phyloP scores from a whole-genome alignment of 2,797 vertebrate species.

The Pyrocephalus nanus region DNA sequence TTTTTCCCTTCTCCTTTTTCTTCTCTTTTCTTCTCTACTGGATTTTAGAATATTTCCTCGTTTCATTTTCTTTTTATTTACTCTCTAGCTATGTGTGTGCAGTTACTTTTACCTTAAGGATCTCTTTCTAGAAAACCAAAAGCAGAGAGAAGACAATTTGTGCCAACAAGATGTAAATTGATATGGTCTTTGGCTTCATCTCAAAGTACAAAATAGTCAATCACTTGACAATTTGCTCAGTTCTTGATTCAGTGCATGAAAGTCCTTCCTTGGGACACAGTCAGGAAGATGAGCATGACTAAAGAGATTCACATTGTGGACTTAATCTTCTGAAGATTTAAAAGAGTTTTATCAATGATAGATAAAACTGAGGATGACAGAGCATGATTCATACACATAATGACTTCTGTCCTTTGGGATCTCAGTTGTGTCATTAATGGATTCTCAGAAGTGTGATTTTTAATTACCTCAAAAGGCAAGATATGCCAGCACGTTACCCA shows the following conservation, averaged over 20 bases:
- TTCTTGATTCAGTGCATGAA: not conserved
- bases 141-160: not conserved
- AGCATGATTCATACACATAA: not conserved
- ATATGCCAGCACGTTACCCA: not conserved
- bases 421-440: not conserved
- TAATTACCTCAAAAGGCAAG: constrained; percentile 27
- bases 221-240: not conserved
- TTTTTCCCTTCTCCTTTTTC: not conserved
- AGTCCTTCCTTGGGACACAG: not conserved
- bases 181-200: not conserved
- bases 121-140: not conserved
- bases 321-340: not conserved
- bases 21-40: not conserved
- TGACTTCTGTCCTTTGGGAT: not conserved
- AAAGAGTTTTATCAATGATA: not conserved
- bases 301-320: not conserved
- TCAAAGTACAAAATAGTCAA: not conserved
- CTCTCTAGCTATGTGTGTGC: not conserved
- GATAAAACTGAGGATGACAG: not conserved
- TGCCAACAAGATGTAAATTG: not conserved
- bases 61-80: not conserved
- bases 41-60: not conserved
- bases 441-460: constrained; percentile 34
- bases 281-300: not conserved
- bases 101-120: not conserved